Conservation (phyloP, 1,140 invertebrate species). For the Bombus impatiens region DNA sequence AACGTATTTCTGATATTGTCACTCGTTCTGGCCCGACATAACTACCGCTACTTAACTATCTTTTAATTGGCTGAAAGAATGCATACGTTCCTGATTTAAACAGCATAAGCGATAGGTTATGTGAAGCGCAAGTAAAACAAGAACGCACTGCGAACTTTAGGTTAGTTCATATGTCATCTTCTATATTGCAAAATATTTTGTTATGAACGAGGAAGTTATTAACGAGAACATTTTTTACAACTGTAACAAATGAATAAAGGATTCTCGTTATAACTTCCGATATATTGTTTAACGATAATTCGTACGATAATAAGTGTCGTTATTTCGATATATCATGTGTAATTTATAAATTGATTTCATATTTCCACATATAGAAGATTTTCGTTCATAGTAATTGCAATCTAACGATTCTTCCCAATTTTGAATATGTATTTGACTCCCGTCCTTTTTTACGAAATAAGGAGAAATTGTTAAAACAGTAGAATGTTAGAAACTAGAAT, state of each 20-base stretch:
- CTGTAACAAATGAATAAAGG: background rate
- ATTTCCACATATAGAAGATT: background rate
- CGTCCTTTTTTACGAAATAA: background rate
- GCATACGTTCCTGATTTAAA: background rate
- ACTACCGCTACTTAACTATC: background rate
- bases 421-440: background rate
- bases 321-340: constrained; percentile 41
- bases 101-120: background rate
- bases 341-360: background rate
- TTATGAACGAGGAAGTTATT: no score
- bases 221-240: background rate
- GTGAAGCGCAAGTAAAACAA: background rate
- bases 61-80: constrained; percentile 13
- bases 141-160: background rate
- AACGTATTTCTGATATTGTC: background rate
- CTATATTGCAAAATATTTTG: background rate
- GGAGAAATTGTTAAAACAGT: no score
- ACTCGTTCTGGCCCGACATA: background rate
- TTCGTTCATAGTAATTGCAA: background rate
- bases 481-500: no score
- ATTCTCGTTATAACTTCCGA: background rate
- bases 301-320: background rate
- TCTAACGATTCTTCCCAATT: no score
- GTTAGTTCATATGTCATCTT: background rate
- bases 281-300: background rate